Evolutionary conservation across 2,113 vertebrate species (phyloP), one percentile per base, ranked within the genome.

Genomic region (Pterocles orientalis): DNA sequence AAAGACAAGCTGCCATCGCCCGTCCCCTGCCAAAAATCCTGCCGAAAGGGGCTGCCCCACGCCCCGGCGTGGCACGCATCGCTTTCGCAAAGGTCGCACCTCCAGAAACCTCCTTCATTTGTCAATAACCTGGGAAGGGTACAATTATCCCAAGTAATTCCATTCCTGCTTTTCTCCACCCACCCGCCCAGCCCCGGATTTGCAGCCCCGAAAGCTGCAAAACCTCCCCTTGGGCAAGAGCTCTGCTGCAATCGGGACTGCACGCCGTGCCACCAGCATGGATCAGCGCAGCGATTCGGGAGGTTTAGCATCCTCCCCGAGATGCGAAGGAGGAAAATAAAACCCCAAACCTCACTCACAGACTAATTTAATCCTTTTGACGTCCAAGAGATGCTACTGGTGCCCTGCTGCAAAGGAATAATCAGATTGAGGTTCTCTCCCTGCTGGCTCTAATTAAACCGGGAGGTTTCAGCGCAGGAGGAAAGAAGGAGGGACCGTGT

Each of bases 281-380:
- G 31, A 68, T 61, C 86, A 24, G 31, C 76, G 50, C 68, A 51
- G 88, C 0, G 3, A 91, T 53, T 31, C n/a, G 4, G 8, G 91
- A 88, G 58, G 86, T 58, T 86, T 50, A 64, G 47, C 77, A 26
- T 47, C 62, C 64, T 91, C 80, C 71, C 18, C 33, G 89, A 31
- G 81, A 25, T 13, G 39, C 0, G 28, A 90, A 81, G 51, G 60
- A 82, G 48, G 64, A 4, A 28, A 69, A 75, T 48, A 82, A 61
- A 66, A 10, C 4, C 8, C 28, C 58, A 14, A 28, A 34, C 66
- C 60, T 71, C 51, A 15, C 81, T 85, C 25, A 19, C 83, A 94
- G 88, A 43, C 86, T 91, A 9, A 91, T 89, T 91, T 92, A 95
- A 96, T 95, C 91, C 69, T 92, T 96, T 95, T 94, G 84, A 94